Percentiles rank a stretch among this genome's conserved stretches.
Conservation (phyloP, 53 echinoderm and acorn worm species). For the Antedon mediterranea region DNA sequence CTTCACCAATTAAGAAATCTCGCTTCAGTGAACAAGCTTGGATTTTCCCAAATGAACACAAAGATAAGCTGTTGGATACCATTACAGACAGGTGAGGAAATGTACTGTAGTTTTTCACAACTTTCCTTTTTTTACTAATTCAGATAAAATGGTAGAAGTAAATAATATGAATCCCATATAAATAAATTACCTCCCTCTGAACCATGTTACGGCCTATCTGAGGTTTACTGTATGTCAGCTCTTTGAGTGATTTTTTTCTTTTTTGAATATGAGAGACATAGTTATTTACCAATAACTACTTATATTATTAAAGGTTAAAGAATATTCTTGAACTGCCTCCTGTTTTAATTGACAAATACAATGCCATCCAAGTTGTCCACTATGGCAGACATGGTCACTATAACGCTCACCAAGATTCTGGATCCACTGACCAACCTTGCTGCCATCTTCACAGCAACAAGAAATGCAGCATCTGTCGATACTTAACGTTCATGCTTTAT, state of each 20-base stretch:
- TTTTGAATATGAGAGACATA: no score
- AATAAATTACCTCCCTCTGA: no score
- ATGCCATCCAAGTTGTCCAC: conserved; percentile 82
- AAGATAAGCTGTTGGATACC: conserved; percentile 37
- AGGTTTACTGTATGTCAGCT: no score
- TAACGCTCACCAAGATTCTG: conserved; percentile 91
- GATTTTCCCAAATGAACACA: conserved; percentile 59
- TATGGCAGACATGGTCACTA: conserved; percentile 82
- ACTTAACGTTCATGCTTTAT: conserved; percentile 82
- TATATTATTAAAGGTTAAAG: not conserved
- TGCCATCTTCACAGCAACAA: conserved; percentile 57
- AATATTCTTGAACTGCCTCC: conserved; percentile 22
- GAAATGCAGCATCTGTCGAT: conserved; percentile 70
- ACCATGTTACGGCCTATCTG: no score
- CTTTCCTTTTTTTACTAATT: no score
- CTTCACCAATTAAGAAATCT: conserved; percentile 61
- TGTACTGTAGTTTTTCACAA: no score
- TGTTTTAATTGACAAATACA: conserved; percentile 54
- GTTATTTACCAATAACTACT: no score
- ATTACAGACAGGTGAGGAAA: conserved; percentile 55
- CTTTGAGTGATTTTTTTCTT: no score
- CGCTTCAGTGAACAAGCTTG: conserved; percentile 84
- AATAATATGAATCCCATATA: no score
- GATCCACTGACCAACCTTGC: conserved; percentile 29
- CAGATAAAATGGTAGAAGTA: no score